Conservation (phyloP, 1,140 invertebrate genomes). For the Drosophila oshimai region DNA sequence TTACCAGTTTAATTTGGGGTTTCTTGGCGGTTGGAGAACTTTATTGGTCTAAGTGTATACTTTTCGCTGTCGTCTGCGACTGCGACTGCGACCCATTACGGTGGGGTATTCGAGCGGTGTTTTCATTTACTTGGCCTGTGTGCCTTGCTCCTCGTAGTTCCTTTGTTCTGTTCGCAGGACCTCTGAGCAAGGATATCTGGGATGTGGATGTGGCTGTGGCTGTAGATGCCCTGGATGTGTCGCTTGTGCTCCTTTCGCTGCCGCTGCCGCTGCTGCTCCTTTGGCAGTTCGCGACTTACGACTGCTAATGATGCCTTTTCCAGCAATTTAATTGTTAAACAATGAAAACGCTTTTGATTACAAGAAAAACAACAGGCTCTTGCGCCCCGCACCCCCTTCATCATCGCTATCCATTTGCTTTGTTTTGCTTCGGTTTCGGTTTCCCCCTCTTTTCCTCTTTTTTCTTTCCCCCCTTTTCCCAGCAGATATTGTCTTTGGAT, state of each 20-base stretch:
- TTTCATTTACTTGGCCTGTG: slow-evolving; percentile 52
- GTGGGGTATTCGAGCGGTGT: slow-evolving; percentile 62
- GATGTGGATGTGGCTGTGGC: slow-evolving; percentile 7
- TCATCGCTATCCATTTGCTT: slow-evolving; percentile 11
- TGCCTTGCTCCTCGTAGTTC: slow-evolving; percentile 4
- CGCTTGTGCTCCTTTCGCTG: slow-evolving; percentile 15
- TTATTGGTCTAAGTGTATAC: not conserved
- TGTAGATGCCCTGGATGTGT: slow-evolving; percentile 40
- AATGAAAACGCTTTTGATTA: slow-evolving; percentile 80
- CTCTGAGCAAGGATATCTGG: not conserved
- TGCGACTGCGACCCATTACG: slow-evolving; percentile 64
- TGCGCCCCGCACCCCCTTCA: not conserved
- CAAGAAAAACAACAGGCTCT: slow-evolving; percentile 64
- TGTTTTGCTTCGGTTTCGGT: slow-evolving; percentile 44
- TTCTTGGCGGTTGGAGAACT: no score
- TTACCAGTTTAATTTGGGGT: no score
- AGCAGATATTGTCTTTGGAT: slow-evolving; percentile 26
- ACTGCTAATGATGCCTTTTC: slow-evolving; percentile 80
- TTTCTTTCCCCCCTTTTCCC: not conserved
- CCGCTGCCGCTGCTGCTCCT: slow-evolving; percentile 8
- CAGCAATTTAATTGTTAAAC: slow-evolving; percentile 81
- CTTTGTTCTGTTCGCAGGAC: slow-evolving; percentile 49
- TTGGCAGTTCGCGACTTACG: slow-evolving; percentile 26
- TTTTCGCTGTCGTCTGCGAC: slow-evolving; percentile 27
- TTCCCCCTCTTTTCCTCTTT: no score